Evolutionary conservation across 2,797 vertebrate species (phyloP).

Genomic region (Oceanodroma leucorhoa): DNA sequence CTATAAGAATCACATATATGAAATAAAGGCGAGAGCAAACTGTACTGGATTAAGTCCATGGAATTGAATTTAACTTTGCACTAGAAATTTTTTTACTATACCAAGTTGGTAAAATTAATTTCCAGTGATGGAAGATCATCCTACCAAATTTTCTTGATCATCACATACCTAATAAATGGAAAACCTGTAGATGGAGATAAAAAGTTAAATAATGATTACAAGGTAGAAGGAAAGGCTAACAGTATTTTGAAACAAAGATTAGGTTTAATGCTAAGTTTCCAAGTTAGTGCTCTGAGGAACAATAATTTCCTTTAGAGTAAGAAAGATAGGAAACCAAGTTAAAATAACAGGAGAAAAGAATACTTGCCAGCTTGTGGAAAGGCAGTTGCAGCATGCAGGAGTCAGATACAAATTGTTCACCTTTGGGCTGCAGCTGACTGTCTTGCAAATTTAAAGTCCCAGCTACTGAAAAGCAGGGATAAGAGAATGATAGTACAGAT

Average conservation of each 20-base stretch:
- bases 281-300: neutral
- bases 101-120: neutral
- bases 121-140: neutral
- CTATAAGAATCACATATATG: neutral
- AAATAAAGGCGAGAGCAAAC: neutral
- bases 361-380: constrained; percentile 28
- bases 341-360: constrained; percentile 21
- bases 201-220: neutral
- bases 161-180: neutral
- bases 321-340: neutral
- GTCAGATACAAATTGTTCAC: constrained; percentile 26
- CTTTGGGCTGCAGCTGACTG: constrained; percentile 25
- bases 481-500: neutral
- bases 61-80: neutral
- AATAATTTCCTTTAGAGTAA: neutral
- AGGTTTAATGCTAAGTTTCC: neutral
- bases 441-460: constrained; percentile 24
- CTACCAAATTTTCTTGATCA: neutral
- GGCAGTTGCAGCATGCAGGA: constrained; percentile 12
- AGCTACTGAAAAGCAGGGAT: constrained; percentile 43
- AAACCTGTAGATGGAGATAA: neutral
- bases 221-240: neutral
- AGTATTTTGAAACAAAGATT: neutral
- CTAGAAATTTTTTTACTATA: neutral
- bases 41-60: neutral